These are phyloP conservation scores for Arctocebus calabarensis DNA, from an alignment of 2,797 vertebrate species.

Conservation along the genomic window DNA sequence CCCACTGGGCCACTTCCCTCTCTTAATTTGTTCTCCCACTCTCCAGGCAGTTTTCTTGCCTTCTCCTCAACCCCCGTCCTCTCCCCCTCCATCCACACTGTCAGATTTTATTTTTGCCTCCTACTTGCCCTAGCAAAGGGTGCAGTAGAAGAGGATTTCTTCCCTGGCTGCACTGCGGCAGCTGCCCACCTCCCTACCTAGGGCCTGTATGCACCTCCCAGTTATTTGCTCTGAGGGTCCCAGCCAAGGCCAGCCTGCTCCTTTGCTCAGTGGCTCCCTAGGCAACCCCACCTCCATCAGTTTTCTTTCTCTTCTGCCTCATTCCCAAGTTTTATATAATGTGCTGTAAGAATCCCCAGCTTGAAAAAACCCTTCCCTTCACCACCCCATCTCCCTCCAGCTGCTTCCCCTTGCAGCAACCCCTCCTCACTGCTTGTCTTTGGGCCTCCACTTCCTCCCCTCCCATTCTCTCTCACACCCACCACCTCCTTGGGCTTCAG, in stretches of 20 bases:
- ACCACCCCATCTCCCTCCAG: background rate
- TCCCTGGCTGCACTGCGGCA: background rate
- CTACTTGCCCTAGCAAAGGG: background rate
- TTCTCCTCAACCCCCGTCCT: background rate
- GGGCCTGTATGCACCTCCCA: background rate
- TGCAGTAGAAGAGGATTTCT: background rate
- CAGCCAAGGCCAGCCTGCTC: background rate
- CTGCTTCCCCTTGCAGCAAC: background rate
- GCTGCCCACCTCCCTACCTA: background rate
- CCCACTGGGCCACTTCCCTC: background rate
- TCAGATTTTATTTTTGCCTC: constrained; percentile 50
- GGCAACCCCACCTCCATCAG: accelerated
- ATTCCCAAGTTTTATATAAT: constrained; percentile 50
- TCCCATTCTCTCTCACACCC: background rate
- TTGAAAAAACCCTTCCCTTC: background rate
- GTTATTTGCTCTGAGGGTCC: background rate
- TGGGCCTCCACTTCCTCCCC: background rate
- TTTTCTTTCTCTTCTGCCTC: background rate
- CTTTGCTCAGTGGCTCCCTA: accelerated
- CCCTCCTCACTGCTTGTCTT: background rate
- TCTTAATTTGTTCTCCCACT: background rate
- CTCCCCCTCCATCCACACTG: background rate
- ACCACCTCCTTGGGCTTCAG: accelerated
- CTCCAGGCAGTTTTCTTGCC: background rate
- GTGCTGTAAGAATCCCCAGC: background rate